These are phyloP conservation scores for Coenobita brevimanus DNA, from an alignment of 1,140 invertebrate genomes.

Conservation along the genomic window DNA sequence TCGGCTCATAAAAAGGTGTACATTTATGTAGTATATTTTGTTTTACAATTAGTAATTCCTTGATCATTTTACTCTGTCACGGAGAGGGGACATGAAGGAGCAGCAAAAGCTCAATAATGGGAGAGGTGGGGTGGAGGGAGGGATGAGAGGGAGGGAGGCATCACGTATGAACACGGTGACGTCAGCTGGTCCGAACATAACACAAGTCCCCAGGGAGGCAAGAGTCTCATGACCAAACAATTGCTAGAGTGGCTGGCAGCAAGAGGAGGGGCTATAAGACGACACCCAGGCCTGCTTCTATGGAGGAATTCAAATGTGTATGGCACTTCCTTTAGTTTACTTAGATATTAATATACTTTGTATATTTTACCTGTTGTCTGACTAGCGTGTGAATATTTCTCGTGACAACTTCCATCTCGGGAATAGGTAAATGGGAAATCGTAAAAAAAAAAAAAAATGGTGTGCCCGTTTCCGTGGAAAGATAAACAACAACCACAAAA, in stretches of 20 bases:
- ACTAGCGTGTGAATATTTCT: constrained; percentile 32
- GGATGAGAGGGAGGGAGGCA: constrained; percentile 18
- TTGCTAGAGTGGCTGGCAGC: not conserved
- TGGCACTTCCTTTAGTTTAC: constrained; percentile 63
- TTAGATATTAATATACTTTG: not conserved
- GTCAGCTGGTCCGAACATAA: constrained; percentile 32
- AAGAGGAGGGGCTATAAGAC: constrained; percentile 33
- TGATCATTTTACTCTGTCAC: too few relatives aligned
- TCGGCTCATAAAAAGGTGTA: too few relatives aligned
- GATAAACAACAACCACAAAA: constrained; percentile 37
- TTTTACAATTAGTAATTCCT: too few relatives aligned
- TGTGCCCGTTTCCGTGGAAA: constrained; percentile 45
- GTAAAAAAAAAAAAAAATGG: constrained; percentile 29
- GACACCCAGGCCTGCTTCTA: constrained; percentile 68
- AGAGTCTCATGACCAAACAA: not conserved
- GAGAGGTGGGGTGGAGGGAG: constrained; percentile 10
- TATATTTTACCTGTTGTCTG: constrained; percentile 70
- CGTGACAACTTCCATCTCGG: constrained; percentile 15
- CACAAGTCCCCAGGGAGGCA: constrained; percentile 52
- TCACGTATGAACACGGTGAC: constrained; percentile 45
- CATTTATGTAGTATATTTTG: too few relatives aligned
- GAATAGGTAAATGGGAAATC: constrained; percentile 28
- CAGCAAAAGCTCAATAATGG: too few relatives aligned
- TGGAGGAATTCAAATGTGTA: constrained; percentile 69
- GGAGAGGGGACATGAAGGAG: too few relatives aligned